Evolutionary conservation across 2,113 vertebrate genomes (phyloP), one percentile per base, ranked within the genome.

Genomic region (Sinocyclocheilus anophthalmus): DNA sequence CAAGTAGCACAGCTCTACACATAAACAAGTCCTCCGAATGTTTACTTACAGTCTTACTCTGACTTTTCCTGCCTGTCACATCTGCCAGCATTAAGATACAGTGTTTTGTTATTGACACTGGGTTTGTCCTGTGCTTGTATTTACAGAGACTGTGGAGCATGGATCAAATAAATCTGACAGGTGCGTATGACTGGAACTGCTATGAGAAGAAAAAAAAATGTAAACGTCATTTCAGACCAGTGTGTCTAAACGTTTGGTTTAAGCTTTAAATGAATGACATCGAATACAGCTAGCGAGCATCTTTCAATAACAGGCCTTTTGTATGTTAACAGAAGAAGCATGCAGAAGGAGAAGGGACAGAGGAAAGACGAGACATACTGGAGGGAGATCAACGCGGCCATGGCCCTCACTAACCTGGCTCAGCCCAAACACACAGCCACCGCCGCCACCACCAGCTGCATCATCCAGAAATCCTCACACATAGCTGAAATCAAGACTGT

Each of bases 401-500:
- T 99, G 98, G 98, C 98, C 93, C 95, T 99, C 93, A 99, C 98
- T 30, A 99, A 99, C 91, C 95, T 99, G 87, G 97, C 98, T 10
- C 97, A 98, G 89, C 97, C 96, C 61, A 97, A 98, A 93, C 97
- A 97, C 90, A 93, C 96, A 63, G 91, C 93, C 53, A 95, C 92
- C 76, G 96, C 97, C 76, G 96, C 97, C 90, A 99, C 96, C 0
- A 95, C 98, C 93, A 99, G 97, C 96, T 98, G 98, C 93, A 99
- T 99, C 96, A 99, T 99, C 91, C 98, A 99, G 95, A 99, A 99
- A 93, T 99, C 98, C 11, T 99, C 98, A 37, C 98, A 99, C 93
- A 99, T 99, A 96, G 97, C 45, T 12, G 45, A 48, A 48, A 48
- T 48, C 97, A 99, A 99, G 95, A 99, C 98, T 87, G 97, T 99